Base-by-base conservation (phyloP, 1,140 invertebrate genomes). In the Ceratosolen solmsi region DNA sequence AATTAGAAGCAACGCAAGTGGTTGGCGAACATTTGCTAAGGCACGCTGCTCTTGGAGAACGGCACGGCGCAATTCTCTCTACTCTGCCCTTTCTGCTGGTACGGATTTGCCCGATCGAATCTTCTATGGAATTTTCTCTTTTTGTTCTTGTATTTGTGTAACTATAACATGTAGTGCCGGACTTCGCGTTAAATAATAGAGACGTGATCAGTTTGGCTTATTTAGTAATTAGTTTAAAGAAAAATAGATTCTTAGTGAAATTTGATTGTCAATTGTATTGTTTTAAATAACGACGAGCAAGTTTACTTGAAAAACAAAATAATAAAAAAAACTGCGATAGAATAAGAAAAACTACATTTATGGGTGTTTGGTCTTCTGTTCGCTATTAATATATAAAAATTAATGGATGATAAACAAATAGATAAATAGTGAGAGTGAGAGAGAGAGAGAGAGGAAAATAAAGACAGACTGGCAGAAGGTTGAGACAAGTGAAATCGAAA, bases 401-500 rank as follows among this genome's bases (percentile, higher is more conserved):
- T n/a, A n/a, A n/a, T 46, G 5, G 7, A 8, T 46, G n/a, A 8
- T 46, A 46, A 30, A 46, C 3, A 11, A 11, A 71, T 8, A 68
- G 33, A 68, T 7, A 68, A 9, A 38, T 2, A 68, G 33, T 54
- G 25, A 30, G 17, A 54, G 27, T 56, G 51, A 49, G 20, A 74
- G 51, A 20, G 33, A 22, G 33, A 68, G 63, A 68, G 36, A 54
- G 33, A 70, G 33, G 5, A 7, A 70, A 30, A 49, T 22, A 74
- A 25, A 38, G 33, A 22, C 9, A 68, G 63, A 68, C 2, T 13
- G 2, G 46, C 15, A 46, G 11, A 71, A 71, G 41, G 36, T 30
- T 49, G 5, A 71, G 13, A 65, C 58, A 30, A 80, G 73, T 80
- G 72, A 81, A 84, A 83, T 82, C 54, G 58, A 82, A 79, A 79